phyloP scores from a whole-genome alignment of 2,888 invertebrate species.

The Noctua pronuba region DNA sequence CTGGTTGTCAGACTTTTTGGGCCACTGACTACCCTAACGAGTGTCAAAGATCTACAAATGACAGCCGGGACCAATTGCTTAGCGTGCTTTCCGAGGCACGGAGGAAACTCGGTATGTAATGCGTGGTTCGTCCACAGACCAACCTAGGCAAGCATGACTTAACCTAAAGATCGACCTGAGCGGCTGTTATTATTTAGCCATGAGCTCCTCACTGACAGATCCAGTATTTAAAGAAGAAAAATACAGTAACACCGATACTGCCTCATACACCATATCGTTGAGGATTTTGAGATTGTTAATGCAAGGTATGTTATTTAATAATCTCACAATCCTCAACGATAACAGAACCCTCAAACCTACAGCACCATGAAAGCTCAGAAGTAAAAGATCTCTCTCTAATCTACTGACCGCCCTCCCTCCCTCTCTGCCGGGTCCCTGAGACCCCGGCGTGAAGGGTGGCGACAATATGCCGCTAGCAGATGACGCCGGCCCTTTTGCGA shows the following conservation, averaged over 20 bases:
- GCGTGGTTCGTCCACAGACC: too few relatives aligned
- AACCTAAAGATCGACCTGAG: too few relatives aligned
- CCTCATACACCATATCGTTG: neutral
- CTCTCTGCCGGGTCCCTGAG: slow-evolving; percentile 32
- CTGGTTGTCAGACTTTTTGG: too few relatives aligned
- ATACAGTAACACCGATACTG: neutral
- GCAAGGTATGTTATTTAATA: neutral
- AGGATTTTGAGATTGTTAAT: too few relatives aligned
- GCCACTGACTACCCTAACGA: too few relatives aligned
- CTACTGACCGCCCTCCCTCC: slow-evolving; percentile 56
- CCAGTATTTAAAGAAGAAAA: neutral
- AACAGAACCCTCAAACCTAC: slow-evolving; percentile 42
- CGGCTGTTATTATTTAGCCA: too few relatives aligned
- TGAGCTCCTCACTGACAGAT: too few relatives aligned
- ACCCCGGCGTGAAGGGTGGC: slow-evolving; percentile 70
- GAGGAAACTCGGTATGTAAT: too few relatives aligned
- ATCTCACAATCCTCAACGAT: slow-evolving; percentile 22
- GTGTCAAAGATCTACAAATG: too few relatives aligned
- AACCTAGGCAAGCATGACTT: too few relatives aligned
- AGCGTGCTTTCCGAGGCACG: too few relatives aligned
- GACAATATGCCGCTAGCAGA: slow-evolving; percentile 86
- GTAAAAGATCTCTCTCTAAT: slow-evolving; percentile 62
- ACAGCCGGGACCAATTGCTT: too few relatives aligned
- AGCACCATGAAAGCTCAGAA: slow-evolving; percentile 35
- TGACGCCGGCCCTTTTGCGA: slow-evolving; percentile 80